phyloP scores from a whole-genome alignment of 2,888 invertebrate species.

The Bhutanitis thaidina region DNA sequence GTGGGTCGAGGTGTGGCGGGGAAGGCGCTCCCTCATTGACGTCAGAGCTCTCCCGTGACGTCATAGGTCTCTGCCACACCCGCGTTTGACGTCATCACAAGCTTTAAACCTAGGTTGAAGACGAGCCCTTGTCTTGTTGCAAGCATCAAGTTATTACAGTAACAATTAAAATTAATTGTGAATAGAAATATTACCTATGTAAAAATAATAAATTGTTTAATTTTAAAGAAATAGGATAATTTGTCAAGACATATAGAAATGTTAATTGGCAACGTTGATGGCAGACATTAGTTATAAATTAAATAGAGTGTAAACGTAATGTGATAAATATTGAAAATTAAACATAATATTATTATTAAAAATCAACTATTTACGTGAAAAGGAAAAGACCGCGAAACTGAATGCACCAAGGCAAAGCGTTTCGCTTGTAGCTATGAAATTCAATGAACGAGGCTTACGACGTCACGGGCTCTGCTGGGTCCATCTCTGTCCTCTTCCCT shows the following conservation, averaged over 20 bases:
- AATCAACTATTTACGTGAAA: neutral
- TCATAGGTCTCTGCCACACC: constrained; percentile 71
- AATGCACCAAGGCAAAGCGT: constrained; percentile 48
- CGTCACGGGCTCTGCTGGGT: constrained; percentile 68
- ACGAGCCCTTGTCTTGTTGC: neutral
- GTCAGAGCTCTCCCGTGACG: constrained; percentile 75
- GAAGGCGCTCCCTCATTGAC: constrained; percentile 58
- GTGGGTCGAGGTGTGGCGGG: constrained; percentile 35
- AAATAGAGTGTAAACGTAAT: too few species aligned
- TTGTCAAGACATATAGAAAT: too few species aligned
- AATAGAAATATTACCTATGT: too few species aligned
- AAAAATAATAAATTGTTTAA: too few species aligned
- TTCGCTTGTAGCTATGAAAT: constrained; percentile 56
- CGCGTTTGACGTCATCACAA: constrained; percentile 68
- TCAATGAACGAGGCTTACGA: constrained; percentile 69
- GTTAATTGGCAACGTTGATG: too few species aligned
- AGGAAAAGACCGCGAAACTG: constrained; percentile 26
- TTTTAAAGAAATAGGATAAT: too few species aligned
- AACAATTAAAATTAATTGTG: neutral
- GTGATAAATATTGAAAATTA: too few species aligned
- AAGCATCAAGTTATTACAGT: neutral
- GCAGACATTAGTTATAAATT: too few species aligned
- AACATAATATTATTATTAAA: neutral
- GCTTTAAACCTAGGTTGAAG: constrained; percentile 25
- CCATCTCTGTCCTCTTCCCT: constrained; percentile 41